Percentiles rank a stretch among this genome's conserved stretches.
Evolutionary conservation across 2,113 vertebrate species (phyloP).

Genomic region (human): GRCh38 chr15:70489001-70489500

Average conservation of each 20-base stretch:
- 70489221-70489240: not conserved
- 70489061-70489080: not conserved
- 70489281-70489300: rapidly evolving
- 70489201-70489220: too few relatives aligned
- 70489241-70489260: not conserved
- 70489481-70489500: too few relatives aligned
- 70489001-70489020: not conserved
- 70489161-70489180: not conserved
- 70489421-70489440: not conserved
- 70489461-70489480: not conserved
- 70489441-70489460: not conserved
- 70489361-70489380: not conserved
- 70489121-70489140: not conserved
- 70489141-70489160: not conserved
- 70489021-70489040: too few relatives aligned
- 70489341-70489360: not conserved
- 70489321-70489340: rapidly evolving
- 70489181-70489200: not conserved
- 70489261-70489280: rapidly evolving
- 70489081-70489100: not conserved
- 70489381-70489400: not conserved
- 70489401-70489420: not conserved
- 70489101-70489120: too few relatives aligned
- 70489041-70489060: not conserved
- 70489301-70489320: rapidly evolving